Conservation (phyloP, 1,140 invertebrate species). For the Lucilia cuprina region DNA sequence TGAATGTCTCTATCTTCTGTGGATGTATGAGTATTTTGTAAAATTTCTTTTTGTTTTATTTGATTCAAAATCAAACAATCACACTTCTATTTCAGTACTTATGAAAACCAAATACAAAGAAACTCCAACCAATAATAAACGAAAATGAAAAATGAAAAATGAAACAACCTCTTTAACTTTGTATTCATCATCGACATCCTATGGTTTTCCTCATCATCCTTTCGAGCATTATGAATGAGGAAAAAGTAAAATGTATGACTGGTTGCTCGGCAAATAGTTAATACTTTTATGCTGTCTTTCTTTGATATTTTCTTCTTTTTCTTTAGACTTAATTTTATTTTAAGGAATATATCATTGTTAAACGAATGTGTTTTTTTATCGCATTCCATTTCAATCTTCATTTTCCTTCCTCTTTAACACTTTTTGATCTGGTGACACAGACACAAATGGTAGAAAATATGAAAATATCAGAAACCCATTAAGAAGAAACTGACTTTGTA, state of each 20-base stretch:
- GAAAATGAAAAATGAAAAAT: neutral
- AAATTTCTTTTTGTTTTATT: neutral
- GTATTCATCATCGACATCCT: neutral
- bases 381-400: neutral
- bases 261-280: neutral
- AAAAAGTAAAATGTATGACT: neutral
- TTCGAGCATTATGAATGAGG: neutral
- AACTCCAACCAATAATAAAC: neutral
- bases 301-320: neutral
- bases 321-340: too few species aligned
- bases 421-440: conserved; percentile 26
- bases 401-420: conserved; percentile 17
- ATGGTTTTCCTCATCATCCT: neutral
- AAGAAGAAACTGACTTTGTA: neutral
- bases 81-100: too few species aligned
- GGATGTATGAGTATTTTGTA: neutral
- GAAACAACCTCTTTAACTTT: neutral
- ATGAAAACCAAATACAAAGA: neutral
- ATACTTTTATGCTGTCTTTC: neutral
- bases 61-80: neutral
- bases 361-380: neutral
- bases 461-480: neutral
- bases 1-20: neutral
- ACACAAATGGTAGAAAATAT: neutral
- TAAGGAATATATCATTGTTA: neutral